phyloP scores from a whole-genome alignment of 2,888 invertebrate genomes.

The Eretmocerus hayati region DNA sequence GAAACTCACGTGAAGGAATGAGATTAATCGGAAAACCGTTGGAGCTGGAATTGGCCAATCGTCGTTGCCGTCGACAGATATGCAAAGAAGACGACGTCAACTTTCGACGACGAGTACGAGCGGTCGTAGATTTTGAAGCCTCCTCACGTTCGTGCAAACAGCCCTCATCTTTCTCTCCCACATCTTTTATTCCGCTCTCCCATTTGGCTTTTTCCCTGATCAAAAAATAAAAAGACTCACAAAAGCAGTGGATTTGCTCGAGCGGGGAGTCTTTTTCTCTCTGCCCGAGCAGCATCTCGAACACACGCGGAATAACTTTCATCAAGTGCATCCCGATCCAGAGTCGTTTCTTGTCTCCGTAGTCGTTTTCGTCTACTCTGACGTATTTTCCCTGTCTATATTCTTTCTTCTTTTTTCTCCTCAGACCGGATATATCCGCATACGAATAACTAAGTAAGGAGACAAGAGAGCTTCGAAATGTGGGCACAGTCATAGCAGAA shows the following conservation, averaged over 20 bases:
- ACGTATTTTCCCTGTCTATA: slow-evolving; percentile 12
- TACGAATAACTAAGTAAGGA: too few species aligned
- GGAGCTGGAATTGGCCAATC: neutral
- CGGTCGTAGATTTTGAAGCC: slow-evolving; percentile 10
- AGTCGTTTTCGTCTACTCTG: neutral
- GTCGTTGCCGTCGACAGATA: slow-evolving; percentile 2
- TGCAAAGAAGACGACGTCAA: slow-evolving; percentile 12
- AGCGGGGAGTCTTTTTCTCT: slow-evolving; percentile 8
- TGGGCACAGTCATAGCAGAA: too few species aligned
- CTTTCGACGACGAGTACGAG: neutral
- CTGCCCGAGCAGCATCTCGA: neutral
- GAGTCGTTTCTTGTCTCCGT: too few species aligned
- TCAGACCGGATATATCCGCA: too few species aligned
- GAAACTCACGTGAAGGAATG: neutral
- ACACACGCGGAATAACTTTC: slow-evolving; percentile 12
- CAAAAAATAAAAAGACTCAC: slow-evolving; percentile 16
- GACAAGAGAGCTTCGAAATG: too few species aligned
- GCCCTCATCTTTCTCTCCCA: slow-evolving; percentile 20
- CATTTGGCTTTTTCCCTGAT: slow-evolving; percentile 6
- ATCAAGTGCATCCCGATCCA: slow-evolving; percentile 2
- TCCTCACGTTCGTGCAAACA: slow-evolving; percentile 18
- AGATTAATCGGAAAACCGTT: slow-evolving; percentile 7
- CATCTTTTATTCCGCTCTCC: slow-evolving; percentile 12
- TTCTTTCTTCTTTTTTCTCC: too few species aligned
- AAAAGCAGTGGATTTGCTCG: slow-evolving; percentile 12